Percentiles rank a stretch among this genome's conserved stretches.
These are phyloP conservation scores for Eulemur albifrons DNA, from an alignment of 2,797 vertebrate genomes.

Conservation along the genomic window DNA sequence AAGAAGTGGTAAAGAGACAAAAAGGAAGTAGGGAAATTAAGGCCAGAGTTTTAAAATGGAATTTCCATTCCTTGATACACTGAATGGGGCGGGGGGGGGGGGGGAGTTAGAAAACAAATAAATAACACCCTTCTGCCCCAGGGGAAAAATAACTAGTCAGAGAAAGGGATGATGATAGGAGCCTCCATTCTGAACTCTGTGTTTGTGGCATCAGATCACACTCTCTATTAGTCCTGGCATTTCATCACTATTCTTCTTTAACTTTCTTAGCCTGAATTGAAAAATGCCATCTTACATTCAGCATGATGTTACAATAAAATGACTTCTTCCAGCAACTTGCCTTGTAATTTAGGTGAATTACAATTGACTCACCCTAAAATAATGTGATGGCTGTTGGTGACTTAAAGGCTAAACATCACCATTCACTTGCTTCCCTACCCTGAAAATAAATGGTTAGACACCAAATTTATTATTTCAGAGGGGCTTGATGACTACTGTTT, in stretches of 20 bases:
- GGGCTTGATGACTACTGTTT: background rate
- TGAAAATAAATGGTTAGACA: slow-evolving; percentile 36
- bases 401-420: background rate
- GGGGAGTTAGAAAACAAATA: background rate
- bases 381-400: background rate
- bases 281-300: slow-evolving; percentile 40
- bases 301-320: slow-evolving; percentile 39
- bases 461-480: slow-evolving; percentile 13
- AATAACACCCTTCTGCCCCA: background rate
- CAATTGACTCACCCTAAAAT: slow-evolving; percentile 31
- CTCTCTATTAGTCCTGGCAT: background rate
- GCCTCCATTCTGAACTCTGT: background rate
- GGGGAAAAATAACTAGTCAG: background rate
- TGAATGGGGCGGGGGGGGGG: background rate
- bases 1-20: background rate
- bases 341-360: slow-evolving; percentile 51
- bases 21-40: background rate
- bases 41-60: background rate
- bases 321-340: slow-evolving; percentile 12
- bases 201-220: background rate
- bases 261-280: slow-evolving; percentile 26
- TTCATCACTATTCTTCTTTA: slow-evolving; percentile 40
- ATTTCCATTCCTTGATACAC: background rate
- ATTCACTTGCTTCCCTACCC: background rate
- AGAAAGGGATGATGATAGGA: background rate